These are phyloP conservation scores for Thecocarcelia acutangulata DNA, from an alignment of 2,888 invertebrate genomes.

Conservation along the genomic window DNA sequence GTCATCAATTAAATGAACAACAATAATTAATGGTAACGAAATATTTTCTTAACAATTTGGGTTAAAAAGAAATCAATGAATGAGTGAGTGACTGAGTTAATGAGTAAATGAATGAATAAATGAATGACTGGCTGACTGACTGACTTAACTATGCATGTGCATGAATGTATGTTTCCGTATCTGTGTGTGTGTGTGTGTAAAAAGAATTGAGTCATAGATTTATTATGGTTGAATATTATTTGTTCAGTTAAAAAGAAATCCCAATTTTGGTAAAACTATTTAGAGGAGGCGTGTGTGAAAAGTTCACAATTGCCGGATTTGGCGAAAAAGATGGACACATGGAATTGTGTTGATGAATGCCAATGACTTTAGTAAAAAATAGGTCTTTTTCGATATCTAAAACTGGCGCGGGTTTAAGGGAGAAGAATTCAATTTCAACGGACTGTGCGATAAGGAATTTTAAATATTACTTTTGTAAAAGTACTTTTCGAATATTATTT, in stretches of 20 bases:
- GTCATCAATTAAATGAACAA: conserved; percentile 10
- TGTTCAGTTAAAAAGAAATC: conserved; percentile 4
- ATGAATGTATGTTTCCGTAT: neutral
- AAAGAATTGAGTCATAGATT: conserved; percentile 57
- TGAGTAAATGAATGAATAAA: neutral
- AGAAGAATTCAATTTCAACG: too few relatives aligned
- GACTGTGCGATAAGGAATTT: too few relatives aligned
- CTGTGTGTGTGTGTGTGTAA: neutral
- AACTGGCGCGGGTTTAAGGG: too few relatives aligned
- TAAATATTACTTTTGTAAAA: too few relatives aligned
- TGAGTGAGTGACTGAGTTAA: conserved; percentile 10
- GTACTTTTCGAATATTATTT: too few relatives aligned
- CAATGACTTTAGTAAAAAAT: too few relatives aligned
- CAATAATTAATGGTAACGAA: conserved; percentile 55
- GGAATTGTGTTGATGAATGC: too few relatives aligned
- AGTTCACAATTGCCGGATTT: neutral
- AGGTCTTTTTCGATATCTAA: too few relatives aligned
- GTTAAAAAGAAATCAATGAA: conserved; percentile 62
- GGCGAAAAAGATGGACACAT: neutral
- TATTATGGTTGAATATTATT: neutral
- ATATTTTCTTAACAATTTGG: conserved; percentile 44
- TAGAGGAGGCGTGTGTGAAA: conserved; percentile 7
- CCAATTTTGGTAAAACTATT: conserved; percentile 5
- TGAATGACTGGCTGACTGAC: conserved; percentile 7
- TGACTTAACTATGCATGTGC: neutral